phyloP scores from a whole-genome alignment of 1,140 invertebrate genomes.

The Melipona quadrifasciata region DNA sequence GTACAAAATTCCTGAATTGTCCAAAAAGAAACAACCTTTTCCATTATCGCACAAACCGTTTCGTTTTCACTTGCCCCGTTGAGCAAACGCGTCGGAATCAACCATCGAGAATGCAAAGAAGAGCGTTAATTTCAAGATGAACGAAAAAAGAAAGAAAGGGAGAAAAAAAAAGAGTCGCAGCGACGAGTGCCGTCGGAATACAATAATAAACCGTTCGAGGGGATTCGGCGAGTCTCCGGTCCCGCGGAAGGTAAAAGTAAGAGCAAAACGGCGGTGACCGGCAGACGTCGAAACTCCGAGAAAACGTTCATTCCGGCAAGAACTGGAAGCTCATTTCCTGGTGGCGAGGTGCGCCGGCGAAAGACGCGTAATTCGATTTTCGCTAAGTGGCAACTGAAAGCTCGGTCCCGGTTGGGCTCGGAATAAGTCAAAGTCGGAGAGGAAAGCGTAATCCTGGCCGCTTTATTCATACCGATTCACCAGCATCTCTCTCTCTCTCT shows the following conservation, averaged over 20 bases:
- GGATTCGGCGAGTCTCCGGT: background rate
- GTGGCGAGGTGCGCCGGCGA: constrained; percentile 41
- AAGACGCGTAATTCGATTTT: constrained; percentile 72
- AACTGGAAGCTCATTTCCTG: constrained; percentile 72
- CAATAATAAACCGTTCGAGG: background rate
- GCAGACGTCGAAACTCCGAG: constrained; percentile 39
- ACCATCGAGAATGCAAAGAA: background rate
- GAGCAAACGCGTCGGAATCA: background rate
- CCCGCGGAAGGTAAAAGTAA: background rate
- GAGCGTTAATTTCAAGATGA: background rate
- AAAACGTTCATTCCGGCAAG: constrained; percentile 55
- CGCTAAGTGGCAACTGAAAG: constrained; percentile 64
- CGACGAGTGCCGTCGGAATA: background rate
- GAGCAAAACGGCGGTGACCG: constrained; percentile 5
- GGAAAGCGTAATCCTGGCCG: constrained; percentile 15
- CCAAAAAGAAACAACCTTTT: too few relatives aligned
- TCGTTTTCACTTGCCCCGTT: background rate
- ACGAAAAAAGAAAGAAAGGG: too few relatives aligned
- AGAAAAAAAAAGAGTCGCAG: too few relatives aligned
- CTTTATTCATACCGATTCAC: constrained; percentile 39
- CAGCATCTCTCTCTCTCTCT: background rate
- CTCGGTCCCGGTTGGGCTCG: background rate
- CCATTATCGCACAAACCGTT: background rate
- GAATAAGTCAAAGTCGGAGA: constrained; percentile 32
- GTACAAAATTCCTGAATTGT: background rate